A percentile compares a stretch with the other conserved stretches of the same genome.
Evolutionary conservation across 2,888 invertebrate species (phyloP).

Genomic region (Drosophila siamana): DNA sequence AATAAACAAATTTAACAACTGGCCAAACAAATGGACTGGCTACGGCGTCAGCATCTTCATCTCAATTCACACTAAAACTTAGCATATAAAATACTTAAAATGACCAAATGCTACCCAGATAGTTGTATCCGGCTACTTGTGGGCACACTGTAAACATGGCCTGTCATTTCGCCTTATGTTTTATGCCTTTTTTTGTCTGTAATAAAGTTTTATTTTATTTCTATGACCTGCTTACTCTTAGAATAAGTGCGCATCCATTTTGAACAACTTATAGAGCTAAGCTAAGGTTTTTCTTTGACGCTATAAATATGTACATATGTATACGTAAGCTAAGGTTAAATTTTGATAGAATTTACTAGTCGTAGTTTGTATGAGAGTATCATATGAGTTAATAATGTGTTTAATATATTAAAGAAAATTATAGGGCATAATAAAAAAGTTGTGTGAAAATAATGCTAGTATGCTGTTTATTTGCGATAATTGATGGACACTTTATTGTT

Average conservation of each 20-base stretch:
- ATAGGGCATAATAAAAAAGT: constrained; percentile 1
- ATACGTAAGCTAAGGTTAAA: constrained; percentile 26
- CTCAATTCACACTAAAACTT: constrained; percentile 49
- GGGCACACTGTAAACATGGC: constrained; percentile 3
- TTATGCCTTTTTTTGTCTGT: constrained; percentile 40
- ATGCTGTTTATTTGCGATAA: constrained; percentile 29
- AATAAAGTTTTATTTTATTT: constrained; percentile 68
- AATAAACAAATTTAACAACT: constrained; percentile 69
- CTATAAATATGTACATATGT: constrained; percentile 29
- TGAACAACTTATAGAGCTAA: constrained; percentile 55
- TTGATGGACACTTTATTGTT: constrained; percentile 40
- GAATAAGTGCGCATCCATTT: constrained; percentile 44
- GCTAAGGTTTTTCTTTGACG: constrained; percentile 38
- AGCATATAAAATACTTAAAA: constrained; percentile 57
- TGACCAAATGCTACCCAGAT: constrained; percentile 23
- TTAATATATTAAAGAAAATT: constrained; percentile 9
- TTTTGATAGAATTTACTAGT: neutral
- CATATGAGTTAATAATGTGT: constrained; percentile 10
- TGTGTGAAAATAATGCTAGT: constrained; percentile 17
- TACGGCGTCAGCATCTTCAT: constrained; percentile 29
- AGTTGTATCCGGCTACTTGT: constrained; percentile 9
- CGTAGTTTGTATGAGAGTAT: constrained; percentile 9
- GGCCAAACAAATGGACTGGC: constrained; percentile 39
- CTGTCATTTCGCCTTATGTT: constrained; percentile 34
- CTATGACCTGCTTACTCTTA: constrained; percentile 50